These are phyloP conservation scores for Propsilocerus akamusi DNA, from an alignment of 1,140 invertebrate species.

Conservation along the genomic window DNA sequence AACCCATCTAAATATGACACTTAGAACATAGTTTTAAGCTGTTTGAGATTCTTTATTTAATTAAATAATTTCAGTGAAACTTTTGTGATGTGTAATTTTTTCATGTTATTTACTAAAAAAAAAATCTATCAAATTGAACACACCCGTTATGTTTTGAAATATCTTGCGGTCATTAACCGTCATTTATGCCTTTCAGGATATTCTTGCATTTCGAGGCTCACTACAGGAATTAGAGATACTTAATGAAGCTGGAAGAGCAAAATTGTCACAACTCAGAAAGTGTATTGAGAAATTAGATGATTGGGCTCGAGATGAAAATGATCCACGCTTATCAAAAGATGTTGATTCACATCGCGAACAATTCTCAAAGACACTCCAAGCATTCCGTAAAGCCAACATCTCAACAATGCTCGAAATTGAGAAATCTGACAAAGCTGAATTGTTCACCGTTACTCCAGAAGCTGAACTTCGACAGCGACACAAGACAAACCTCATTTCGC, in stretches of 20 bases:
- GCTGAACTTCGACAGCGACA: constrained; percentile 33
- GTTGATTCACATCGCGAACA: constrained; percentile 47
- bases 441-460: constrained; percentile 36
- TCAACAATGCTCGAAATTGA: constrained; percentile 52
- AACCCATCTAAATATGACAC: too few relatives aligned
- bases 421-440: constrained; percentile 45
- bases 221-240: constrained; percentile 45
- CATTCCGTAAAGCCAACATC: constrained; percentile 62
- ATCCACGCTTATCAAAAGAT: constrained; percentile 36
- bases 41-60: constrained; percentile 7
- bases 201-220: constrained; percentile 42
- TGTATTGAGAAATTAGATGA: constrained; percentile 45
- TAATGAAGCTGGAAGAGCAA: constrained; percentile 48
- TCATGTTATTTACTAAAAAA: background rate
- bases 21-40: too few relatives aligned
- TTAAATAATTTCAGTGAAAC: background rate
- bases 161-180: background rate
- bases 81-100: background rate
- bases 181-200: constrained; percentile 31
- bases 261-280: constrained; percentile 40
- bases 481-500: constrained; percentile 15
- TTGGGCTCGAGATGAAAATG: constrained; percentile 42
- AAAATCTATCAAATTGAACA: constrained; percentile 1
- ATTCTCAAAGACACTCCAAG: constrained; percentile 43
- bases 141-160: background rate